Evolutionary conservation across 1,140 invertebrate genomes (phyloP), one percentile per base, ranked within the genome.

Genomic region (Idris sp.): DNA sequence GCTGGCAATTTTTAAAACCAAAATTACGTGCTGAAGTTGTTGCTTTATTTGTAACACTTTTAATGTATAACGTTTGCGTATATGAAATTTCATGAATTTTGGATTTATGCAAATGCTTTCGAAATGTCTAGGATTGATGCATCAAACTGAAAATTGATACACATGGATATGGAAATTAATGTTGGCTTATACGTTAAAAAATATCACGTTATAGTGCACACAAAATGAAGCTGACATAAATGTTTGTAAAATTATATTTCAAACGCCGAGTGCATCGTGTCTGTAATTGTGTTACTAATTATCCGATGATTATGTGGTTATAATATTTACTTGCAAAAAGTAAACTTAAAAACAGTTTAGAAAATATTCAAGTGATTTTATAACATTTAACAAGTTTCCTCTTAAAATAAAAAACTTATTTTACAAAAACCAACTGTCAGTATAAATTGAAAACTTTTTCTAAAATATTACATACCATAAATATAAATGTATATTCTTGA

Each of bases 101-200:
- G 49, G 35, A 65, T 65, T 30, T 28, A 65, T 65, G 62, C 62
- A 56, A 56, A 56, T 67, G 16, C 2, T 26, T 7, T 2, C 2
- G 25, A 46, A 65, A 46, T 48, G 49, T 49, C 43, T 56, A 67
- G 35, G 35, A 67, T 56, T 67, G 62, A 67, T 19, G 41, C 22
- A 33, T n/a, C 28, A 19, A 30, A 36, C 33, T 36, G 22, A 65
- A 67, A 56, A 56, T 58, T 56, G 46, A 48, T 11, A 51, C 7
- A 22, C 25, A 56, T 31, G 43, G 15, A 11, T 38, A 48, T 65
- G 31, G 9, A 67, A 67, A 67, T 67, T 54, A 26, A 28, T 18
- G 54, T 11, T 11, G 8, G 33, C n/a, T 11, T 4, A n/a, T n/a
- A n/a, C n/a, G 18, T 19, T 22, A 40, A 40, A 40, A 40, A 40